Conservation (phyloP, 2,797 vertebrate species). For the Chromis chromis region DNA sequence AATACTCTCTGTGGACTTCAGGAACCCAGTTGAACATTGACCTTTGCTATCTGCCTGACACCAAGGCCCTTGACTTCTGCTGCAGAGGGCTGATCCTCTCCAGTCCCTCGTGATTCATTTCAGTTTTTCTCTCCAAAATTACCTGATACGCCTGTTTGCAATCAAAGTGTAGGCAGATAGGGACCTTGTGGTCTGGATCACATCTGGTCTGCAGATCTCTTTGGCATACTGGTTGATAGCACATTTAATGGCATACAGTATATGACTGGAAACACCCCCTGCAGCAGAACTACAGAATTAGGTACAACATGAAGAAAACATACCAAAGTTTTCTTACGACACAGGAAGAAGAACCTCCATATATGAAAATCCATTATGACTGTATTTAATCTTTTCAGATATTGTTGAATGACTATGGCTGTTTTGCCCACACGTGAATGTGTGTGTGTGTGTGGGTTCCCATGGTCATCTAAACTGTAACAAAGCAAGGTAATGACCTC, state of each 20-base stretch:
- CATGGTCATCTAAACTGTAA: neutral
- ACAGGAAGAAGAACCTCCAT: neutral
- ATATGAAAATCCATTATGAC: no score
- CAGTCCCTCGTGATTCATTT: neutral
- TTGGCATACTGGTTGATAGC: neutral
- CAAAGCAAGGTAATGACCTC: constrained; percentile 53
- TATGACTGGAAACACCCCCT: neutral
- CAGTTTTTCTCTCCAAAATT: neutral
- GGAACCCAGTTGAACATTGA: constrained; percentile 20
- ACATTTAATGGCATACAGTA: neutral
- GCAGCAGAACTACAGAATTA: neutral
- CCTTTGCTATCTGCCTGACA: constrained; percentile 55
- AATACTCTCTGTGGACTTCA: constrained; percentile 5
- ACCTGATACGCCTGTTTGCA: neutral
- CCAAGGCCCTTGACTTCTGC: constrained; percentile 52
- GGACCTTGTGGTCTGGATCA: neutral
- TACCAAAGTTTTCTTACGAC: neutral
- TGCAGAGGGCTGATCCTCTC: neutral
- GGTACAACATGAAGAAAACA: neutral
- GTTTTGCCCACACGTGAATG: neutral
- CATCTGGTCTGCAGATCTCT: constrained; percentile 18
- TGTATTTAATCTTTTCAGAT: neutral
- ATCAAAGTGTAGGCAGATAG: neutral
- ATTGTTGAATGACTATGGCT: no score
- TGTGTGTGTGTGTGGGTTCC: neutral